phyloP scores from a whole-genome alignment of 2,113 vertebrate species.

The Ctenomys sociabilis region DNA sequence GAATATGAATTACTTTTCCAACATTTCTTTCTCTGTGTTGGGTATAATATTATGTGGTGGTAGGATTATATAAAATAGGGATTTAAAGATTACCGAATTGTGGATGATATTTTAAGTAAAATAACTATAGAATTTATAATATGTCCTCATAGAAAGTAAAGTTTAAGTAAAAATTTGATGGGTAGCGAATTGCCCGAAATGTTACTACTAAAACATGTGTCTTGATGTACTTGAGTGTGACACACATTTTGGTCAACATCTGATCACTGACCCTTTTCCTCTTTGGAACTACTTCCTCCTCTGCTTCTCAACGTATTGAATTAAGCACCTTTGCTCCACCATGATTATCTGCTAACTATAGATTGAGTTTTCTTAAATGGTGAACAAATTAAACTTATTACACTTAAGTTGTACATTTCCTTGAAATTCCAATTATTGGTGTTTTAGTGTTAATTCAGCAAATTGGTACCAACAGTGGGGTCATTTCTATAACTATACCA shows the following conservation, averaged over 20 bases:
- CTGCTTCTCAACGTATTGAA: background rate
- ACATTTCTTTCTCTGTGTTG: background rate
- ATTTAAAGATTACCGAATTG: background rate
- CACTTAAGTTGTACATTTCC: background rate
- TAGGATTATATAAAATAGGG: background rate
- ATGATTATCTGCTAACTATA: background rate
- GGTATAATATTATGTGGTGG: background rate
- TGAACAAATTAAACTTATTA: background rate
- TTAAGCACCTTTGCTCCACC: background rate
- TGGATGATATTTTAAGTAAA: background rate
- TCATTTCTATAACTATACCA: background rate
- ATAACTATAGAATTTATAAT: background rate
- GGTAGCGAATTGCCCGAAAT: background rate
- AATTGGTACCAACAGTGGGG: background rate
- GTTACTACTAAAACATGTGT: background rate
- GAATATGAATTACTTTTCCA: background rate
- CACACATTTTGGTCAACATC: background rate
- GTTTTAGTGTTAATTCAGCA: background rate
- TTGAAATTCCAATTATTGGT: background rate
- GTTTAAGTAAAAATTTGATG: background rate
- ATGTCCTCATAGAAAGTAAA: background rate
- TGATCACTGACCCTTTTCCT: background rate
- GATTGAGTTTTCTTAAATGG: background rate
- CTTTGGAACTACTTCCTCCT: background rate
- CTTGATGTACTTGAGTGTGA: background rate